Evolutionary conservation across 2,797 vertebrate genomes (phyloP).

Genomic region (Crypturellus tataupa): DNA sequence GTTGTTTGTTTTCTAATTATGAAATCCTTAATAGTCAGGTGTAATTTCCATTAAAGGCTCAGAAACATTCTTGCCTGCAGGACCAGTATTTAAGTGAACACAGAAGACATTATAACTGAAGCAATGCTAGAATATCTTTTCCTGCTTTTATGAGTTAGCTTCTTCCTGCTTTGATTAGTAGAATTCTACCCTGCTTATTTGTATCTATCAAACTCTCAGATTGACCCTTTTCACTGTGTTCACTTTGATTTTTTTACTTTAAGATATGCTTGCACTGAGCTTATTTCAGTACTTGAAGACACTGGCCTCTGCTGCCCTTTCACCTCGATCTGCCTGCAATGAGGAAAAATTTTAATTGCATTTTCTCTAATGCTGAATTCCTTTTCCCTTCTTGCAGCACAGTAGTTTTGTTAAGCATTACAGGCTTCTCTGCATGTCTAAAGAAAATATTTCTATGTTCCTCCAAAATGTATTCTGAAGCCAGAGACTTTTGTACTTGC

Average conservation of each 20-base stretch:
- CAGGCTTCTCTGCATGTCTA: not conserved
- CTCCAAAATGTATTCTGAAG: constrained; percentile 22
- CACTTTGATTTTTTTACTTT: not conserved
- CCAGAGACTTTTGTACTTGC: constrained; percentile 28
- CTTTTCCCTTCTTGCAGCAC: constrained; percentile 19
- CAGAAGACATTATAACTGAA: not conserved
- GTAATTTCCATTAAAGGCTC: not conserved
- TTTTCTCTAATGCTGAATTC: not conserved
- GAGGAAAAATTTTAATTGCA: constrained; percentile 9
- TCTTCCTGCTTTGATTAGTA: not conserved
- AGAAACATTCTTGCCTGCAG: not conserved
- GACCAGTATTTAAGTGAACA: not conserved
- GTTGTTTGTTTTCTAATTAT: not conserved
- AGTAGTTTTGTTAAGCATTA: not conserved
- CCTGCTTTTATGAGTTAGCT: not conserved
- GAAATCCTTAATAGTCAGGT: not conserved
- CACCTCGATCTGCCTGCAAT: not conserved
- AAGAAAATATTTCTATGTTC: constrained; percentile 27
- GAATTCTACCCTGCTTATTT: not conserved
- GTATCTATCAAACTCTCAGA: not conserved
- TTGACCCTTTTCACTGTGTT: not conserved
- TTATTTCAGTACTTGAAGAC: not conserved
- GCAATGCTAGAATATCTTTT: not conserved
- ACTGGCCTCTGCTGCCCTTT: not conserved
- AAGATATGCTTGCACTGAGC: not conserved